A percentile compares a stretch with the other conserved stretches of the same genome.
Evolutionary conservation across 2,797 vertebrate genomes (phyloP).

Genomic region (Neosilurus hyrtlii): DNA sequence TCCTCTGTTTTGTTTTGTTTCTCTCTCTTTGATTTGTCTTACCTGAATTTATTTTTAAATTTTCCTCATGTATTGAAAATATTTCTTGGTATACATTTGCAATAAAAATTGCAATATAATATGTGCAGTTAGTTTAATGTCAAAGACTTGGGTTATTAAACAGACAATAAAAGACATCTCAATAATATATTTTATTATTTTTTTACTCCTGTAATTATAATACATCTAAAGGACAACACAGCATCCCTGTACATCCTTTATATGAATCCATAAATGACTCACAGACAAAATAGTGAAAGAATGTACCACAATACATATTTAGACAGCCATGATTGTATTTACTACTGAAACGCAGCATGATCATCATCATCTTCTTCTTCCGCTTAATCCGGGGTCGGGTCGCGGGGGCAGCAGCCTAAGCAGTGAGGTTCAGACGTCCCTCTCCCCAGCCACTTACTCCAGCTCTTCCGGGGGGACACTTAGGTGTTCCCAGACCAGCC

Average conservation of each 20-base stretch:
- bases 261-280: conserved; percentile 11
- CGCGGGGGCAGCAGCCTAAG: too few relatives aligned
- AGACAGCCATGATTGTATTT: background rate
- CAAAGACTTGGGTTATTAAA: background rate
- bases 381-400: too few relatives aligned
- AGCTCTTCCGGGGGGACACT: too few relatives aligned
- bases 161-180: conserved; percentile 4
- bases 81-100: background rate
- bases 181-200: background rate
- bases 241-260: background rate
- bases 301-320: background rate
- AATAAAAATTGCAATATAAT: background rate
- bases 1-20: background rate
- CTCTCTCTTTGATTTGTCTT: background rate
- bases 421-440: too few relatives aligned
- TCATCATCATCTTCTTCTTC: too few relatives aligned
- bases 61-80: background rate
- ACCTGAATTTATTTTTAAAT: background rate
- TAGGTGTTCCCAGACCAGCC: too few relatives aligned
- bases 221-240: conserved; percentile 22
- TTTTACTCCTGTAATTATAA: conserved; percentile 6
- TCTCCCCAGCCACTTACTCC: too few relatives aligned
- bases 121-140: background rate
- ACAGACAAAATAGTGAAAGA: background rate
- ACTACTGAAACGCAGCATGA: background rate